Evolutionary conservation across 1,140 invertebrate species (phyloP), one percentile per base, ranked within the genome.

Genomic region (Drosophila bocqueti): DNA sequence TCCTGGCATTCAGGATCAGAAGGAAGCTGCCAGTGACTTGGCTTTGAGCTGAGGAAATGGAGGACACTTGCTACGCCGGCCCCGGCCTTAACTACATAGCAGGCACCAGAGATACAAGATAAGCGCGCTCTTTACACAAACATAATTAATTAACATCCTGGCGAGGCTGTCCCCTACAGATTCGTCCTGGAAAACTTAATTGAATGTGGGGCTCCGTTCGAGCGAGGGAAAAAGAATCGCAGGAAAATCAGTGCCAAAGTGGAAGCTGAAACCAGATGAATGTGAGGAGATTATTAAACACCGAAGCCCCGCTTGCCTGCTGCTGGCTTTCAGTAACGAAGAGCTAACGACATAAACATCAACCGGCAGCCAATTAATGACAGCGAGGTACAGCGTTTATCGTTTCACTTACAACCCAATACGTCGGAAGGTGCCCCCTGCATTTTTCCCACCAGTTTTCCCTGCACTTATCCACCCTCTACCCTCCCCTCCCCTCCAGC

Each of bases 351-450:
- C 55, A 77, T 59, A 57, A 79, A 79, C 76, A 79, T 73, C 59
- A 76, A 62, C 69, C 78, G 79, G 79, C 74, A 86, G 83, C 83
- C 82, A 85, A 85, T 85, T 85, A 85, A 85, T 85, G 82, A 85
- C 82, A 85, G 79, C 61, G 74, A 81, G 52, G 64, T 82, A 79
- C 83, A 74, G 43, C 68, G 68, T 74, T 74, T 74, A 74, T 74
- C 71, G 71, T 74, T 74, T 74, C 71, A 74, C 71, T 74, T 74
- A 73, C 71, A 61, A 61, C 40, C 71, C 71, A 61, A 58, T 61
- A 58, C 36, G 43, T 36, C 63, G 50, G 64, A 52, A 38, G 21
- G 21, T 46, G 50, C 38, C 42, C 15, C 43, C 64, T 45, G 58
- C 63, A 66, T 45, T 66, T 65, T 45, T 21, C 52, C 59, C 16